These are phyloP conservation scores for Sisor rabdophorus DNA, from an alignment of 2,113 vertebrate species.

Conservation along the genomic window DNA sequence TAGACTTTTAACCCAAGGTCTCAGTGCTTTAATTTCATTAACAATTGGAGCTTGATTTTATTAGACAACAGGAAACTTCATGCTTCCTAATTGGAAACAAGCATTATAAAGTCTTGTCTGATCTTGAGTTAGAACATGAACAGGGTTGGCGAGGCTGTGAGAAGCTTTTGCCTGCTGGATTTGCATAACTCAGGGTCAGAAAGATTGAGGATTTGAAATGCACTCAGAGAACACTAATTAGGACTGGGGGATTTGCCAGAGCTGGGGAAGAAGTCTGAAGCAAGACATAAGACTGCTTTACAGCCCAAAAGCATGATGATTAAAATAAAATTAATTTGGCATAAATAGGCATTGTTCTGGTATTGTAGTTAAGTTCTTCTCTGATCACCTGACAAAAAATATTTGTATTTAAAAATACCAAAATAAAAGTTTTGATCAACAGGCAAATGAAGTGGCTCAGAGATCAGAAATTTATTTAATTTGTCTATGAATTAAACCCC, in stretches of 20 bases:
- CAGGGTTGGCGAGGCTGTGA: conserved; percentile 14
- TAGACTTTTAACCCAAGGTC: neutral
- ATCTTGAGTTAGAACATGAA: conserved; percentile 23
- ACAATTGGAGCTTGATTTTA: conserved; percentile 12
- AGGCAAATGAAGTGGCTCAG: too few species aligned
- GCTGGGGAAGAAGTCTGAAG: neutral
- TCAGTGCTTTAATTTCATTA: conserved; percentile 39
- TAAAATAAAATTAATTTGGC: neutral
- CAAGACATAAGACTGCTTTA: neutral
- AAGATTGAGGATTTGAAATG: conserved; percentile 25
- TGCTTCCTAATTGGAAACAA: conserved; percentile 42
- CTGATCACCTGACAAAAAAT: too few species aligned
- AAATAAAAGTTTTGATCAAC: too few species aligned
- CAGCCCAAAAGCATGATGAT: neutral
- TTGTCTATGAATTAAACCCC: too few species aligned
- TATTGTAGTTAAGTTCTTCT: neutral
- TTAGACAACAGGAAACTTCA: conserved; percentile 30
- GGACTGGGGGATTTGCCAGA: conserved; percentile 32
- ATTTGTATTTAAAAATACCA: too few species aligned
- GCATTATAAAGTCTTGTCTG: conserved; percentile 30
- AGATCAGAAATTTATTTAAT: too few species aligned
- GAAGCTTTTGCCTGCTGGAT: conserved; percentile 15
- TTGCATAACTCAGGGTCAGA: conserved; percentile 19
- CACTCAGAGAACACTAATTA: conserved; percentile 24
- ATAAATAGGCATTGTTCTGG: neutral